Conservation (phyloP, 2,888 invertebrate species). For the Uropetala carovei region DNA sequence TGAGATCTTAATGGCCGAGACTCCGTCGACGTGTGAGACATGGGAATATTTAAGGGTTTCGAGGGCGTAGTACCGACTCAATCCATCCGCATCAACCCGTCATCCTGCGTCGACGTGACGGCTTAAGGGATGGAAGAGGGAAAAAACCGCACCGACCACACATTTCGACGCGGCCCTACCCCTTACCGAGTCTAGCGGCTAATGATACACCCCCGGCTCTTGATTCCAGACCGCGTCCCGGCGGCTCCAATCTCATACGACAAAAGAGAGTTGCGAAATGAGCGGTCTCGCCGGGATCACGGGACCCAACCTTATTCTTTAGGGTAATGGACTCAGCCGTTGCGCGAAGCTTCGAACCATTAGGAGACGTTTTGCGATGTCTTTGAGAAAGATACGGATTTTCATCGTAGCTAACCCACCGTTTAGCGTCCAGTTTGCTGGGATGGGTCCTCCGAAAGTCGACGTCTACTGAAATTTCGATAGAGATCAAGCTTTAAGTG, state of each 20-base stretch:
- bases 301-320: background rate
- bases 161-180: slow-evolving; percentile 26
- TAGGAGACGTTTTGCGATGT: background rate
- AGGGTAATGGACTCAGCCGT: slow-evolving; percentile 25
- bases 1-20: too few relatives aligned
- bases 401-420: background rate
- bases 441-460: too few relatives aligned
- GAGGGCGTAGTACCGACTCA: slow-evolving; percentile 13
- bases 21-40: background rate
- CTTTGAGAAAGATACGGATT: background rate
- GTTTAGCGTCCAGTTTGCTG: background rate
- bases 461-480: too few relatives aligned
- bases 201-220: background rate
- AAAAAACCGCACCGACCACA: slow-evolving; percentile 24
- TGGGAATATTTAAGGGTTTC: background rate
- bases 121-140: background rate
- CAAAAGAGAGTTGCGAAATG: slow-evolving; percentile 11
- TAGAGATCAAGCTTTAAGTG: too few relatives aligned
- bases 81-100: background rate
- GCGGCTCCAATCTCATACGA: slow-evolving; percentile 32
- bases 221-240: slow-evolving; percentile 25
- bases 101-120: background rate
- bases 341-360: background rate
- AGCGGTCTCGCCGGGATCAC: background rate
- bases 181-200: background rate